Conservation (phyloP, 2,888 invertebrate species). For the Morinoia aosen region DNA sequence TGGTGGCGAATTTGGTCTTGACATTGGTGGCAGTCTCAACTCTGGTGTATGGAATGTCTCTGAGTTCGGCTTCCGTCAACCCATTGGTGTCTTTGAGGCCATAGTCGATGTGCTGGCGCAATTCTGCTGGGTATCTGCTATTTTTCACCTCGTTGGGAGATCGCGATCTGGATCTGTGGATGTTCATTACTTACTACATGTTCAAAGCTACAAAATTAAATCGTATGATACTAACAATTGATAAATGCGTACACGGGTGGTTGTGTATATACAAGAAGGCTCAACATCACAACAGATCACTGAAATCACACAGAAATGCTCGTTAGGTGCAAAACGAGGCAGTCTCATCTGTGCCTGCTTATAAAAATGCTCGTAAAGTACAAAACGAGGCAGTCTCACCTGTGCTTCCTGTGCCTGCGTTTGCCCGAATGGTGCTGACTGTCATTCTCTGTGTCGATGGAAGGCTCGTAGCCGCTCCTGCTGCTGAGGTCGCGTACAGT, state of each 20-base stretch:
- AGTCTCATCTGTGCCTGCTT: slow-evolving; percentile 44
- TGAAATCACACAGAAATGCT: not conserved
- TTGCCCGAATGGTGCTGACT: slow-evolving; percentile 71
- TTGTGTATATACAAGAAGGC: not conserved
- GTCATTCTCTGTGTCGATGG: slow-evolving; percentile 62
- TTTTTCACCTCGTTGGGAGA: slow-evolving; percentile 65
- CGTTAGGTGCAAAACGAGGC: not conserved
- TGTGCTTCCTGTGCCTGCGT: slow-evolving; percentile 63
- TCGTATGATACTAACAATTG: not conserved
- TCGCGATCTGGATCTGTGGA: slow-evolving; percentile 63
- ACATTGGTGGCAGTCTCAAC: slow-evolving; percentile 66
- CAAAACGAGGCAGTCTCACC: not conserved
- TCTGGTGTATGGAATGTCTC: slow-evolving; percentile 66
- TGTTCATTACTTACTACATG: not conserved
- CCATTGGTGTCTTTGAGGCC: slow-evolving; percentile 61
- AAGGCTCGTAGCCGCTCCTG: slow-evolving; percentile 63
- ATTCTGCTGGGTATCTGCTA: slow-evolving; percentile 63
- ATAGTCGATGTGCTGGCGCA: slow-evolving; percentile 66
- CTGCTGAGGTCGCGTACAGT: slow-evolving; percentile 59
- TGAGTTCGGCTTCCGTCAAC: slow-evolving; percentile 63
- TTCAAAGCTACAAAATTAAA: not conserved
- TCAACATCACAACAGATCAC: not conserved
- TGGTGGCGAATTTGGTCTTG: slow-evolving; percentile 63
- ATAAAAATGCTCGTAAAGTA: not conserved
- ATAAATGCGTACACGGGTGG: not conserved